Evolutionary conservation across 2,113 vertebrate species (phyloP).

Genomic region (Mustela nigripes): DNA sequence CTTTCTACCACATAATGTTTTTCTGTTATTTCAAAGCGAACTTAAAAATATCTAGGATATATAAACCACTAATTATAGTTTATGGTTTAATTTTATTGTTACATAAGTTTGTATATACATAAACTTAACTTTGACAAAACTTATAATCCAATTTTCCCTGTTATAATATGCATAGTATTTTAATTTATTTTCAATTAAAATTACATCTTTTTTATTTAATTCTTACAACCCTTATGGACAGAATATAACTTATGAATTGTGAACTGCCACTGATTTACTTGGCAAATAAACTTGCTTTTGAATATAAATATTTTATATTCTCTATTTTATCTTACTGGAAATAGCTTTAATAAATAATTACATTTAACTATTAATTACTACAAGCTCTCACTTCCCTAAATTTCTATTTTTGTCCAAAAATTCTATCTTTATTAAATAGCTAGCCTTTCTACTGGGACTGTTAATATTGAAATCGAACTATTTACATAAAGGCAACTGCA

Average conservation of each 20-base stretch:
- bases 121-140: background rate
- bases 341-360: background rate
- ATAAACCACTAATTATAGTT: background rate
- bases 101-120: background rate
- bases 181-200: constrained; percentile 18
- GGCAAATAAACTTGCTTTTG: background rate
- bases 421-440: background rate
- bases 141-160: background rate
- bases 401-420: background rate
- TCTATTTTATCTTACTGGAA: background rate
- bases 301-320: background rate
- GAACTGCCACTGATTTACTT: background rate
- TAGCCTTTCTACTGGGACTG: background rate
- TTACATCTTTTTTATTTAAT: background rate
- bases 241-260: background rate
- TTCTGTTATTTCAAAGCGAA: background rate
- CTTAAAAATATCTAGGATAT: background rate
- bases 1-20: background rate
- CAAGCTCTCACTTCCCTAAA: background rate
- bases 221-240: background rate
- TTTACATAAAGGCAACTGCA: background rate
- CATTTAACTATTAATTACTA: background rate
- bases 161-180: background rate
- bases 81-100: background rate
- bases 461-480: background rate